A percentile compares a stretch with the other conserved stretches of the same genome.
Conservation (phyloP, 2,797 vertebrate genomes). For the Diglossa cyanea region DNA sequence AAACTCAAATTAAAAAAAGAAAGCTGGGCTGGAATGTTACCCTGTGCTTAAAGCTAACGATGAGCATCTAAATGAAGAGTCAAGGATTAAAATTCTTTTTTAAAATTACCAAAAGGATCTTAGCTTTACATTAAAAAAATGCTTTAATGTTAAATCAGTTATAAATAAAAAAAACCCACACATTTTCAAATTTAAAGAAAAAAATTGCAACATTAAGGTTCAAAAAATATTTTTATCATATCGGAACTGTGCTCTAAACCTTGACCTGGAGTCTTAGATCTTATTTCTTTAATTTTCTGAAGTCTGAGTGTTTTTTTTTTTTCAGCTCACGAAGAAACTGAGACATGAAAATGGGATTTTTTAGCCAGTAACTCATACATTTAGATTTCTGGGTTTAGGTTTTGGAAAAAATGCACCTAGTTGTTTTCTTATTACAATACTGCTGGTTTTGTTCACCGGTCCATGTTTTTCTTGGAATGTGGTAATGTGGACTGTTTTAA, state of each 20-base stretch:
- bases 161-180: background rate
- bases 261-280: background rate
- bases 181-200: background rate
- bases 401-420: conserved; percentile 80
- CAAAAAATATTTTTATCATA: background rate
- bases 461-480: conserved; percentile 81
- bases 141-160: background rate
- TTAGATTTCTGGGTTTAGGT: conserved; percentile 76
- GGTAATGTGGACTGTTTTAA: conserved; percentile 77
- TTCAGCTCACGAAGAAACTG: conserved; percentile 52
- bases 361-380: conserved; percentile 74
- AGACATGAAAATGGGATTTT: conserved; percentile 72
- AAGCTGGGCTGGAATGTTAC: background rate
- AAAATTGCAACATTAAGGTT: background rate
- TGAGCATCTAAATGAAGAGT: background rate
- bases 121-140: background rate
- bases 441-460: conserved; percentile 79
- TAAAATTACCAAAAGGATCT: background rate
- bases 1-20: background rate
- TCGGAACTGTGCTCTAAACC: conserved; percentile 18
- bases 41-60: background rate
- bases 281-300: conserved; percentile 45
- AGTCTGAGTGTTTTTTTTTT: conserved; percentile 31
- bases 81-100: background rate
- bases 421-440: conserved; percentile 84